Conservation (phyloP, 2,797 vertebrate genomes). For the Liparis tanakae region DNA sequence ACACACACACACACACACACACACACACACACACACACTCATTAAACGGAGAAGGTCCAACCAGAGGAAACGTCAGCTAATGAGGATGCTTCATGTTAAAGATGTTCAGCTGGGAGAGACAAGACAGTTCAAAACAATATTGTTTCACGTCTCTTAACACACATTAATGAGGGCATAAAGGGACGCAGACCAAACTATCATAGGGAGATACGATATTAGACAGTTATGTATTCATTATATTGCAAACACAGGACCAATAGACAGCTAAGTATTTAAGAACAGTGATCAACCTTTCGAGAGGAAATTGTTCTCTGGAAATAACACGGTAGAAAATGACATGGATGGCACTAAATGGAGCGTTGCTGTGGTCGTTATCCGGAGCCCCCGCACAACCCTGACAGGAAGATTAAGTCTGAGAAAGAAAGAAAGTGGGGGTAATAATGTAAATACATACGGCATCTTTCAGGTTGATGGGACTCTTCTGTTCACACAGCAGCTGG, state of each 20-base stretch:
- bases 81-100: slow-evolving; percentile 7
- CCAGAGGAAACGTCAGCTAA: slow-evolving; percentile 21
- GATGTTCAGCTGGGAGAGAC: slow-evolving; percentile 5
- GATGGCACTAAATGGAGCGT: slow-evolving; percentile 20
- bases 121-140: slow-evolving; percentile 2
- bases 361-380: slow-evolving; percentile 41
- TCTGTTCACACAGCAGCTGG: slow-evolving; percentile 91
- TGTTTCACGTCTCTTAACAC: neutral
- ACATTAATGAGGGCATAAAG: slow-evolving; percentile 1
- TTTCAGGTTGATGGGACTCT: slow-evolving; percentile 87
- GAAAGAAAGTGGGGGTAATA: slow-evolving; percentile 25
- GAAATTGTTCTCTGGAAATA: slow-evolving; percentile 17
- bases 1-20: slow-evolving; percentile 2
- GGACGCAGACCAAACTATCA: neutral
- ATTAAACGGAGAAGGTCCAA: slow-evolving; percentile 30
- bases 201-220: neutral
- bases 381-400: slow-evolving; percentile 19
- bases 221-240: neutral
- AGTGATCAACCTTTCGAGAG: slow-evolving; percentile 6
- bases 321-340: slow-evolving; percentile 10
- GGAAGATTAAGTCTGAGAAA: slow-evolving; percentile 34
- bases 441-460: slow-evolving; percentile 87
- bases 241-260: neutral
- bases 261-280: slow-evolving; percentile 10
- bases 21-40: slow-evolving; percentile 1